Conservation (phyloP, 2,888 invertebrate species). For the Encarsia formosa region DNA sequence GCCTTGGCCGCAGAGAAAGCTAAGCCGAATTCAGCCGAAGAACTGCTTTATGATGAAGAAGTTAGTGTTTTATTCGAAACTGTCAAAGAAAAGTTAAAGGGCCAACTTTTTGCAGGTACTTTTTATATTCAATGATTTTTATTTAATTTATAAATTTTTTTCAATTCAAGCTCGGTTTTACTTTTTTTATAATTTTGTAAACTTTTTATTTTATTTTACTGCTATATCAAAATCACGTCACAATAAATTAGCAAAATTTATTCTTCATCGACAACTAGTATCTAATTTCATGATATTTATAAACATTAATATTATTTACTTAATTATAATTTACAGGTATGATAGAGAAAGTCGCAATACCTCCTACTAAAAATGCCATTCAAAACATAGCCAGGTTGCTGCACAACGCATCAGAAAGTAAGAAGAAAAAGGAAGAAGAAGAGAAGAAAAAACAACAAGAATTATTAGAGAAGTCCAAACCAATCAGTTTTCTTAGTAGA, state of each 20-base stretch:
- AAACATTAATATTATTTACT: no score
- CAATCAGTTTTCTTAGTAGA: constrained; percentile 32
- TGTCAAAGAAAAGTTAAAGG: constrained; percentile 80
- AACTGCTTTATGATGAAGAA: constrained; percentile 67
- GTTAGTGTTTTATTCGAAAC: constrained; percentile 77
- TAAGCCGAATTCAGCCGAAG: constrained; percentile 68
- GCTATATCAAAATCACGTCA: no score
- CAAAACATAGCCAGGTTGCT: constrained; percentile 72
- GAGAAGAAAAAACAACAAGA: constrained; percentile 42
- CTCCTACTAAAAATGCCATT: constrained; percentile 70
- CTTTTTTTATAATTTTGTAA: neutral
- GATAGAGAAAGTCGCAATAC: constrained; percentile 60
- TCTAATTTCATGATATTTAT: no score
- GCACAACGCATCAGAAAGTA: constrained; percentile 60
- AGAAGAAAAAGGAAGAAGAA: constrained; percentile 50
- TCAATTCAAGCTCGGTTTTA: neutral
- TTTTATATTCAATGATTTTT: neutral
- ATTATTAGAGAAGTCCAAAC: constrained; percentile 37
- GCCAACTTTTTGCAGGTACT: constrained; percentile 69
- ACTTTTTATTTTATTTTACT: neutral
- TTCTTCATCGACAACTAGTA: no score
- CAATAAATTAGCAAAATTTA: no score
- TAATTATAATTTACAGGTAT: constrained; percentile 66
- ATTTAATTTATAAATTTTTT: neutral
- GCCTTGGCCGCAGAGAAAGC: constrained; percentile 75